A percentile compares a stretch with the other conserved stretches of the same genome.
phyloP scores from a whole-genome alignment of 2,797 vertebrate species.

The Sciaenops ocellatus region DNA sequence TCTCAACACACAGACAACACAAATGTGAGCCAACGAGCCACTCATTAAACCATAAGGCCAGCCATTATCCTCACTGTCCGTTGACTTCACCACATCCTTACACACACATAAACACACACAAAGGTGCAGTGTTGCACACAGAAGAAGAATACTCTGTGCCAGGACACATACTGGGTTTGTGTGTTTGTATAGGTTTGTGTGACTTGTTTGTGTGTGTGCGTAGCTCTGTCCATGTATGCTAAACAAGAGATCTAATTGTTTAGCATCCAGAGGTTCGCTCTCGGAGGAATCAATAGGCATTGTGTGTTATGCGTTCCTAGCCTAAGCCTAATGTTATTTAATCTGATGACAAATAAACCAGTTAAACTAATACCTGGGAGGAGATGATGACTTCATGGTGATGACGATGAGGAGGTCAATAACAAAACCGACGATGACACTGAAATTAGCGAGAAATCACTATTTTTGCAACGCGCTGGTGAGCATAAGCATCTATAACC shows the following conservation, averaged over 20 bases:
- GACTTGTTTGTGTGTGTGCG: slow-evolving; percentile 28
- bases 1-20: slow-evolving; percentile 41
- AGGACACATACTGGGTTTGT: slow-evolving; percentile 68
- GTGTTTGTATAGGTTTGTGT: slow-evolving; percentile 72
- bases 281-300: slow-evolving; percentile 78
- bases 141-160: slow-evolving; percentile 62
- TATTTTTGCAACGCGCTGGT: not conserved
- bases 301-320: slow-evolving; percentile 72
- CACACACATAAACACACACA: slow-evolving; percentile 49
- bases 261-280: slow-evolving; percentile 72
- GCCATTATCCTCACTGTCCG: slow-evolving; percentile 65
- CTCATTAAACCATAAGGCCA: slow-evolving; percentile 70
- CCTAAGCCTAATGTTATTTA: slow-evolving; percentile 64
- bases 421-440: slow-evolving; percentile 12
- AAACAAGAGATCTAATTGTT: slow-evolving; percentile 82
- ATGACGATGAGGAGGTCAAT: not conserved
- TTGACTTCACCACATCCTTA: slow-evolving; percentile 66
- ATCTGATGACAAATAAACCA: slow-evolving; percentile 54
- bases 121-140: slow-evolving; percentile 68
- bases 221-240: slow-evolving; percentile 63
- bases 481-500: not conserved
- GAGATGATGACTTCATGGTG: slow-evolving; percentile 29
- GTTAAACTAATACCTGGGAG: slow-evolving; percentile 45
- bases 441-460: slow-evolving; percentile 15
- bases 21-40: slow-evolving; percentile 68